These are phyloP conservation scores for Agonopterix arenella DNA, from an alignment of 2,888 invertebrate species.

Conservation along the genomic window DNA sequence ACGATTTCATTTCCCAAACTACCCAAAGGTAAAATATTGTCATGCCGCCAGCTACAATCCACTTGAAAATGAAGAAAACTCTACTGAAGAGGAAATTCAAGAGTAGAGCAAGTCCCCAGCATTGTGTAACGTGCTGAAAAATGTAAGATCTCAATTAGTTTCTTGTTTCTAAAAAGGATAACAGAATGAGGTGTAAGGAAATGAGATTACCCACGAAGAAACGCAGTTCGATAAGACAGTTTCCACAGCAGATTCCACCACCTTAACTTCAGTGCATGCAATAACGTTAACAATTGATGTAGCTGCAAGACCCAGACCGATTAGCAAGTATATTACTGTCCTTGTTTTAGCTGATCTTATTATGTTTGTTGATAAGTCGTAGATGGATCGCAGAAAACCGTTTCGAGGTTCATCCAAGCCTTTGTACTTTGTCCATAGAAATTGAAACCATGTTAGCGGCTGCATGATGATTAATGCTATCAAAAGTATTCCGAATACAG, in stretches of 20 bases:
- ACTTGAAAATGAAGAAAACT: conserved; percentile 89
- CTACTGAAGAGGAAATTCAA: conserved; percentile 90
- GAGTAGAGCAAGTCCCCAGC: conserved; percentile 79
- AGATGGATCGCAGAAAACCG: conserved; percentile 71
- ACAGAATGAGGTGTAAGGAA: conserved; percentile 10
- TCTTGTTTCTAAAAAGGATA: conserved; percentile 1
- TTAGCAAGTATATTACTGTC: conserved; percentile 80
- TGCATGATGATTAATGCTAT: conserved; percentile 69
- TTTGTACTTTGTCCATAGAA: conserved; percentile 77
- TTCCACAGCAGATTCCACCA: conserved; percentile 29
- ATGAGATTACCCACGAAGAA: conserved; percentile 65
- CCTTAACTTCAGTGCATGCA: conserved; percentile 44
- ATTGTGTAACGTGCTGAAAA: conserved; percentile 87
- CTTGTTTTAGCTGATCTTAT: conserved; percentile 80
- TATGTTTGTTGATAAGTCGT: conserved; percentile 77
- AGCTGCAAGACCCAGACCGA: conserved; percentile 79
- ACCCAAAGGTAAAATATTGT: conserved; percentile 81
- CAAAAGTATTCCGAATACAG: conserved; percentile 34
- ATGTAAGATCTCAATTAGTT: conserved; percentile 3
- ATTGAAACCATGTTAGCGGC: conserved; percentile 86
- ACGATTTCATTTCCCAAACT: conserved; percentile 79
- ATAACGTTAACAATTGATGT: conserved; percentile 82
- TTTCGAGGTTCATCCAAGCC: conserved; percentile 76
- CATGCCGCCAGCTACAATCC: conserved; percentile 81
- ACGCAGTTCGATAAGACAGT: conserved; percentile 61